These are phyloP conservation scores for Stomatorhinus ivindoensis DNA, from an alignment of 2,113 vertebrate species.

Conservation along the genomic window DNA sequence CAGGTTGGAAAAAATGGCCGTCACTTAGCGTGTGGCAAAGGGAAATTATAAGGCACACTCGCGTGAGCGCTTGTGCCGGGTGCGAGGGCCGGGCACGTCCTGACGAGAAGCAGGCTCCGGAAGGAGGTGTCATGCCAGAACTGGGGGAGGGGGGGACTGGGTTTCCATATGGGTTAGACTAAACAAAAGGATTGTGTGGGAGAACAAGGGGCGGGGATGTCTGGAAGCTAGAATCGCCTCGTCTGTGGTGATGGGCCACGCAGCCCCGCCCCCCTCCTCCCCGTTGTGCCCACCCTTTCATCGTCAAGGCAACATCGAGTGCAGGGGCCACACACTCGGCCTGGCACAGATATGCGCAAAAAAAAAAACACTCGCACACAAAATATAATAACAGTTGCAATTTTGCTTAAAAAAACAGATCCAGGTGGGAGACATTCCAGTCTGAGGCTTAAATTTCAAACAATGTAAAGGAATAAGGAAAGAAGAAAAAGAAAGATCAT, in stretches of 20 bases:
- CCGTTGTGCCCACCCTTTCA: background rate
- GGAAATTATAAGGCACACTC: background rate
- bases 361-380: background rate
- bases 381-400: background rate
- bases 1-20: background rate
- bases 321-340: conserved; percentile 23
- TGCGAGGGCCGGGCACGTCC: background rate
- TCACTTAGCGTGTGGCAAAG: background rate
- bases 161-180: conserved; percentile 25
- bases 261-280: background rate
- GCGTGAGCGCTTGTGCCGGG: background rate
- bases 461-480: background rate
- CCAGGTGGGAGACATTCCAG: background rate
- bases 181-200: conserved; percentile 22
- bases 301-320: conserved; percentile 37
- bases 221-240: background rate
- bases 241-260: background rate
- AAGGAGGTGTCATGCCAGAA: background rate
- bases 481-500: background rate
- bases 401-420: conserved; percentile 12
- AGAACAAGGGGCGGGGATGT: background rate
- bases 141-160: background rate
- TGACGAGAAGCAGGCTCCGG: conserved; percentile 25
- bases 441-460: background rate
- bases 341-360: conserved; percentile 9